These are phyloP conservation scores for Drosophila affinis DNA, from an alignment of 2,888 invertebrate species.

Conservation along the genomic window DNA sequence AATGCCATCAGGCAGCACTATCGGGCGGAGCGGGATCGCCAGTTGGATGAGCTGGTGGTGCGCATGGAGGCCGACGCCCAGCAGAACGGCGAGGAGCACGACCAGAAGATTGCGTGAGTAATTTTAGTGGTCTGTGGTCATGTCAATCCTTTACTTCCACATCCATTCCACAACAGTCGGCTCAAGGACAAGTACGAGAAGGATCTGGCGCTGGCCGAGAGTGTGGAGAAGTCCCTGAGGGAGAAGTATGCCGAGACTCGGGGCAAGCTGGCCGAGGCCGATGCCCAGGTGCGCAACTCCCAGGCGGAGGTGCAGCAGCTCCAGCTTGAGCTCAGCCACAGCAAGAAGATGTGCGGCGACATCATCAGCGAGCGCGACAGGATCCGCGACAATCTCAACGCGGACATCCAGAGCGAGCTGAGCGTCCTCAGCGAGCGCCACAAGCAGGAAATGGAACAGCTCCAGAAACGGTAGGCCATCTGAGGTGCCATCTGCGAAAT, in stretches of 20 bases:
- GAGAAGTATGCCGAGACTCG: slow-evolving; percentile 88
- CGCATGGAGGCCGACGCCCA: slow-evolving; percentile 83
- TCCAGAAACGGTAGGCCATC: slow-evolving; percentile 88
- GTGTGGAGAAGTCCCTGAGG: slow-evolving; percentile 87
- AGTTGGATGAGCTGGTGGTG: slow-evolving; percentile 87
- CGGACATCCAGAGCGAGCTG: slow-evolving; percentile 87
- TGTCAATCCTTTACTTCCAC: no score
- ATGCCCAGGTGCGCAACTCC: slow-evolving; percentile 86
- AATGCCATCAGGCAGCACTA: slow-evolving; percentile 88
- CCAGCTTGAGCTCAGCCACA: slow-evolving; percentile 87
- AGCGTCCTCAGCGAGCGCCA: slow-evolving; percentile 87
- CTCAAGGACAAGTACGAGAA: slow-evolving; percentile 90
- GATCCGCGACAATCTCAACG: slow-evolving; percentile 86
- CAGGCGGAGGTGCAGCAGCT: slow-evolving; percentile 87
- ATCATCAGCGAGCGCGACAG: slow-evolving; percentile 86
- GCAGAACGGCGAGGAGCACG: slow-evolving; percentile 81
- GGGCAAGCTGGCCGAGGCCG: slow-evolving; percentile 87
- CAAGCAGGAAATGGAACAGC: slow-evolving; percentile 90
- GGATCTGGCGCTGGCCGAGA: slow-evolving; percentile 88
- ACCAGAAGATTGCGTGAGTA: slow-evolving; percentile 80
- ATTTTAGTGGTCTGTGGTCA: no score
- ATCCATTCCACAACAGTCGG: slow-evolving; percentile 84
- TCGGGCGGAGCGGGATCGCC: slow-evolving; percentile 90
- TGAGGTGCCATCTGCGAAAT: no score
- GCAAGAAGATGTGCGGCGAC: slow-evolving; percentile 86